Base-by-base conservation (phyloP, 2,113 vertebrate genomes). In the Cervus canadensis region DNA sequence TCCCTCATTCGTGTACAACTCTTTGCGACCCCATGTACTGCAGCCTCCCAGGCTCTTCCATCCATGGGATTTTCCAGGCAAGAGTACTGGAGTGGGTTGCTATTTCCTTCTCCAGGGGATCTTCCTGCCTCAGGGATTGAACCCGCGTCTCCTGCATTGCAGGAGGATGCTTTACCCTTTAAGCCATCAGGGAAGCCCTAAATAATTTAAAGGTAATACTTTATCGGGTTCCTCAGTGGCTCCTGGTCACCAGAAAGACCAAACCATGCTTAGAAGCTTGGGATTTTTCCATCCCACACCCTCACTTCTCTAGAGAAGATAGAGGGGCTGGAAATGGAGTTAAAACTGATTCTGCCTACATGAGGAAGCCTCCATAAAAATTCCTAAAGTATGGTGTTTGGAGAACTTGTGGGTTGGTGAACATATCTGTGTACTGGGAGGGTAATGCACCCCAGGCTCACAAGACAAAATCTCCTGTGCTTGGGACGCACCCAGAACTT, bases 401-500 rank as follows among this genome's bases (percentile, higher is more conserved):
- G 71, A 76, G 40, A 45, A 45, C 40, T 76, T 43, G 40, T 15
- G 13, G 40, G 40, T 28, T 76, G 23, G 23, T 45, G 40, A 45
- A 45, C 71, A 43, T 8, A 81, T 28, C 13, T 14, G 71, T 14
- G 71, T 45, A 81, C 45, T 11, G 25, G 28, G 78, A 81, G 28
- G 78, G 16, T 33, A 50, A 50, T n/a, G 19, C 50, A 82, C 11
- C 50, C 50, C 26, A 25, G 33, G 33, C 3, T 52, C 50, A 54
- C 7, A 13, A 13, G 33, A 25, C 52, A 56, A 56, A 56, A 57
- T 23, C 33, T 36, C 33, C 52, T 57, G 33, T 36, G 12, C n/a
- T 40, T 5, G 1, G n/a, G 81, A 40, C 0, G 0, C 4, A 16
- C n/a, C 81, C 23, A 57, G 52, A 56, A 21, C 33, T 25, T 1